These are phyloP conservation scores for Cephalopterus ornatus DNA, from an alignment of 2,113 vertebrate species.

Conservation along the genomic window DNA sequence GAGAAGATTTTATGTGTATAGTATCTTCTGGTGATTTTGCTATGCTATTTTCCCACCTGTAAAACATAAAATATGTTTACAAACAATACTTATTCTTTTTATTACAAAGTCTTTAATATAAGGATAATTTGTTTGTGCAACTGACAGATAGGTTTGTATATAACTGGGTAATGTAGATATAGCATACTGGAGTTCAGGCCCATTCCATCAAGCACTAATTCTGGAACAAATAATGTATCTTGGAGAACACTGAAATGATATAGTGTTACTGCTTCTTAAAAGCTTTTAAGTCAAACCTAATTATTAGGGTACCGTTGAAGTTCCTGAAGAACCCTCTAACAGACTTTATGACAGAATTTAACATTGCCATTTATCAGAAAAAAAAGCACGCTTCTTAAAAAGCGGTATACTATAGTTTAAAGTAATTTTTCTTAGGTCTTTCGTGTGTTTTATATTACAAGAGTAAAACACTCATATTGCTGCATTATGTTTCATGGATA, in stretches of 20 bases:
- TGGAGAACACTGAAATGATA: not conserved
- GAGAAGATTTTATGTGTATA: not conserved
- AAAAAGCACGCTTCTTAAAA: not conserved
- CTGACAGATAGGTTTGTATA: not conserved
- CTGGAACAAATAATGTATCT: not conserved
- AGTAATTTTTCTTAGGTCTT: not conserved
- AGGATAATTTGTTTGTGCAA: not conserved
- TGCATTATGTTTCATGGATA: not conserved
- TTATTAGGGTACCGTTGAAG: not conserved
- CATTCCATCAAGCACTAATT: not conserved
- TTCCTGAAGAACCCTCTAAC: not conserved
- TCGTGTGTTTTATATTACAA: not conserved
- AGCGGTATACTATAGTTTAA: not conserved
- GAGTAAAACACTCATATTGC: not conserved
- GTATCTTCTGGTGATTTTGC: not conserved
- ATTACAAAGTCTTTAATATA: not conserved
- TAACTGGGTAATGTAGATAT: not conserved
- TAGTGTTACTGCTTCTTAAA: not conserved
- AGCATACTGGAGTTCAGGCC: not conserved
- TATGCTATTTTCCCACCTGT: not conserved
- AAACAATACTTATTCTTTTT: not conserved
- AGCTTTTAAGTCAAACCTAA: not conserved
- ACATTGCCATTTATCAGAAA: not conserved
- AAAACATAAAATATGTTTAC: not conserved
- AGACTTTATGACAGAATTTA: not conserved